Evolutionary conservation across 2,888 invertebrate species (phyloP).

Genomic region (Tetragonisca angustula): DNA sequence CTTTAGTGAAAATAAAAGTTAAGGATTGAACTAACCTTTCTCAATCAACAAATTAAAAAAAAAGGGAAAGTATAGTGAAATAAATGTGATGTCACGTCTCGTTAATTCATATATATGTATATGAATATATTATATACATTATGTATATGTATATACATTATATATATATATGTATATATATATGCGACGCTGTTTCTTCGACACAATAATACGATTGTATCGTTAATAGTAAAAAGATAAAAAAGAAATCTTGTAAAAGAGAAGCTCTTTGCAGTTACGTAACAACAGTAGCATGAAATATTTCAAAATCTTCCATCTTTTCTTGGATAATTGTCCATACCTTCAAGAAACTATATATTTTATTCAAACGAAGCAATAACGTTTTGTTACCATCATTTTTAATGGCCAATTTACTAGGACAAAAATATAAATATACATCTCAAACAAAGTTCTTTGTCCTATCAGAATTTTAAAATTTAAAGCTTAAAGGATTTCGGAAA

Average conservation of each 20-base stretch:
- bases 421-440: conserved; percentile 11
- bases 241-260: not conserved
- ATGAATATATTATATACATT: too few species aligned
- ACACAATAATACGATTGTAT: conserved; percentile 24
- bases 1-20: not conserved
- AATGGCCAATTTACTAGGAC: conserved; percentile 9
- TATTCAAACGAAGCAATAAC: not conserved
- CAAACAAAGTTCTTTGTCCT: not conserved
- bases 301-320: not conserved
- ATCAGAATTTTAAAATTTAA: not conserved
- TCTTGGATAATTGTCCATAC: not conserved
- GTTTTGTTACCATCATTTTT: conserved; percentile 34
- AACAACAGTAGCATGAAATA: not conserved
- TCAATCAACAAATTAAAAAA: conserved; percentile 15
- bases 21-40: conserved; percentile 29
- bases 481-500: not conserved
- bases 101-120: not conserved
- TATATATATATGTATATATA: conserved; percentile 37
- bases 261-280: not conserved
- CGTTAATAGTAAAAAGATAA: conserved; percentile 12
- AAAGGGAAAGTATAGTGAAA: conserved; percentile 14
- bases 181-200: conserved; percentile 35
- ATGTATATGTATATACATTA: conserved; percentile 41
- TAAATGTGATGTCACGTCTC: conserved; percentile 47
- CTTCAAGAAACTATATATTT: not conserved